Evolutionary conservation across 2,113 vertebrate species (phyloP).

Genomic region (Pluvianellus socialis): DNA sequence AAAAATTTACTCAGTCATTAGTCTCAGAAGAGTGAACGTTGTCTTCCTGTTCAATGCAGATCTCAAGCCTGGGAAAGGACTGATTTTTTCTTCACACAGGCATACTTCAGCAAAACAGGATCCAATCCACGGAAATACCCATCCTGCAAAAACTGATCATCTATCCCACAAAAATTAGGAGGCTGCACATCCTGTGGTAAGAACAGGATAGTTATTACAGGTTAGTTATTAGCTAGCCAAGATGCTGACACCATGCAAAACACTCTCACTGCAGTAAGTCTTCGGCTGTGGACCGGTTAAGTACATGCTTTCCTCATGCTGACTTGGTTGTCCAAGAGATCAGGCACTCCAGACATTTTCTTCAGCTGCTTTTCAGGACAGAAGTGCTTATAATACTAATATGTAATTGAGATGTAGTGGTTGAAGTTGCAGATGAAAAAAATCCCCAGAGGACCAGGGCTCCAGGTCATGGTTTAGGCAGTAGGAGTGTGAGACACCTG

Average conservation of each 20-base stretch:
- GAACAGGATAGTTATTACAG: constrained; percentile 35
- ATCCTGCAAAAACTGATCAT: not conserved
- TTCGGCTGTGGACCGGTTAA: not conserved
- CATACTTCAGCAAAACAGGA: constrained; percentile 21
- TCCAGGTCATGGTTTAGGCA: not conserved
- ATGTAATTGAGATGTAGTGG: not conserved
- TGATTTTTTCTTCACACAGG: not conserved
- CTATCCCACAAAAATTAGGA: not conserved
- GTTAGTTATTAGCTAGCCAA: constrained; percentile 36
- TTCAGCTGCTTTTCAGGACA: not conserved
- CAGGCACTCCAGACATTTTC: not conserved
- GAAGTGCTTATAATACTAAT: not conserved
- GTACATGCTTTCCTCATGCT: not conserved
- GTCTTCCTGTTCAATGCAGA: not conserved
- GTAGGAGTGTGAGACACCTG: not conserved
- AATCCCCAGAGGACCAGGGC: not conserved
- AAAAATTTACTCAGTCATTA: not conserved
- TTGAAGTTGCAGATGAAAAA: not conserved
- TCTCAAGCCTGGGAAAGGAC: constrained; percentile 24
- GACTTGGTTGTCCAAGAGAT: not conserved
- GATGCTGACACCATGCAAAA: constrained; percentile 38
- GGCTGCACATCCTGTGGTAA: constrained; percentile 47
- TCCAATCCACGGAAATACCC: not conserved
- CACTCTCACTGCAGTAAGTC: not conserved
- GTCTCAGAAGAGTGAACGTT: not conserved